These are phyloP conservation scores for Bhutanitis thaidina DNA, from an alignment of 2,888 invertebrate genomes.

Conservation along the genomic window DNA sequence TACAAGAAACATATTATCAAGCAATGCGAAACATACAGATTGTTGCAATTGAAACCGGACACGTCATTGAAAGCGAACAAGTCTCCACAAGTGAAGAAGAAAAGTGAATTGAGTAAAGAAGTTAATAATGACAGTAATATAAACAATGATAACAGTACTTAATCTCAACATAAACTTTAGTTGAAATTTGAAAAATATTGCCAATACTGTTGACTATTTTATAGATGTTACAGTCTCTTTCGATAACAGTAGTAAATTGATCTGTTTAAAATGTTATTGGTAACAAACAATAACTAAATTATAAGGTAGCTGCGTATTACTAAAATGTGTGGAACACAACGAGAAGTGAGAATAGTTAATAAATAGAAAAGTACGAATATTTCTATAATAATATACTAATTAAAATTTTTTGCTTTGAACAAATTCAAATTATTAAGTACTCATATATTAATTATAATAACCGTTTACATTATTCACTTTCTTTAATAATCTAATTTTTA, in stretches of 20 bases:
- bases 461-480: no score
- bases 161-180: background rate
- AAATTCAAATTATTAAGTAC: no score
- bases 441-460: no score
- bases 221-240: no score
- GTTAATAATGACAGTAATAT: background rate
- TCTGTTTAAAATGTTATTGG: no score
- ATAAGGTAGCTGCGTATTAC: background rate
- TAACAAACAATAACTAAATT: background rate
- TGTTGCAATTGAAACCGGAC: background rate
- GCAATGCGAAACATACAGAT: constrained; percentile 53
- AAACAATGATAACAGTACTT: constrained; percentile 5
- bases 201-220: no score
- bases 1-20: constrained; percentile 75
- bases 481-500: no score
- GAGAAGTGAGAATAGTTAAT: background rate
- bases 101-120: constrained; percentile 1
- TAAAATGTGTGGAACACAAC: background rate
- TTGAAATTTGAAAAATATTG: no score
- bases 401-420: no score
- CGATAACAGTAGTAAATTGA: no score
- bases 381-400: background rate
- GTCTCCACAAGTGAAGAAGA: constrained; percentile 6
- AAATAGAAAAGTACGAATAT: background rate
- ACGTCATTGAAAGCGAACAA: background rate